Evolutionary conservation across 2,113 vertebrate species (phyloP).

Genomic region (Ophiodon elongatus): DNA sequence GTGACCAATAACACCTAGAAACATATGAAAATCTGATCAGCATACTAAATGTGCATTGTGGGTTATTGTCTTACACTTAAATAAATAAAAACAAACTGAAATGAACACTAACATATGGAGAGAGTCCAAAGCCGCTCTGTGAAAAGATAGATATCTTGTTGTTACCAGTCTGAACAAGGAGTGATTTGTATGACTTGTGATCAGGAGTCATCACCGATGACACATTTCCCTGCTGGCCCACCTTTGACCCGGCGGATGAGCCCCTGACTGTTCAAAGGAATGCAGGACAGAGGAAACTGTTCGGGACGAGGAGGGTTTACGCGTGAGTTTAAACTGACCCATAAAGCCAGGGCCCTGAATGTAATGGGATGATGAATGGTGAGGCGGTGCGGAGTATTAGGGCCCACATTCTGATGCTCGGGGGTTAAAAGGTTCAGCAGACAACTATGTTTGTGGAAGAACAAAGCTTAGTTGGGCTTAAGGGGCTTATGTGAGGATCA

Average conservation of each 20-base stretch:
- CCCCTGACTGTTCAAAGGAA: slow-evolving; percentile 64
- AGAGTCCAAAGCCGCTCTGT: not conserved
- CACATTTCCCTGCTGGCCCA: slow-evolving; percentile 58
- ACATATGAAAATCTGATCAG: not conserved
- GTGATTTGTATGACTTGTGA: not conserved
- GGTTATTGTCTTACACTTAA: not conserved
- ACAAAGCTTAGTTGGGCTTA: slow-evolving; percentile 56
- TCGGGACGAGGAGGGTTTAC: slow-evolving; percentile 25
- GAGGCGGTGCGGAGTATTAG: slow-evolving; percentile 24
- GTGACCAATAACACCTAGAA: not conserved
- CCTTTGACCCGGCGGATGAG: slow-evolving; percentile 60
- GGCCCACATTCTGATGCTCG: slow-evolving; percentile 52
- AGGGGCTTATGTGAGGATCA: slow-evolving; percentile 60
- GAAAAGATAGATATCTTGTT: not conserved
- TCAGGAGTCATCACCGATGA: slow-evolving; percentile 34
- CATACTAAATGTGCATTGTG: not conserved
- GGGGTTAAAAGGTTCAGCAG: slow-evolving; percentile 61
- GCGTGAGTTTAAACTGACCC: slow-evolving; percentile 62
- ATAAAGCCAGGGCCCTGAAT: slow-evolving; percentile 63
- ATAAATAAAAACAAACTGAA: not conserved
- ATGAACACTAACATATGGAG: not conserved
- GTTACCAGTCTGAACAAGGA: slow-evolving; percentile 14
- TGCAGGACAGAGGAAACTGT: slow-evolving; percentile 64
- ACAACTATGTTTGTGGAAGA: slow-evolving; percentile 47
- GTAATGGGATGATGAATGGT: slow-evolving; percentile 62